These are phyloP conservation scores for Bhutanitis thaidina DNA, from an alignment of 2,888 invertebrate genomes.

Conservation along the genomic window DNA sequence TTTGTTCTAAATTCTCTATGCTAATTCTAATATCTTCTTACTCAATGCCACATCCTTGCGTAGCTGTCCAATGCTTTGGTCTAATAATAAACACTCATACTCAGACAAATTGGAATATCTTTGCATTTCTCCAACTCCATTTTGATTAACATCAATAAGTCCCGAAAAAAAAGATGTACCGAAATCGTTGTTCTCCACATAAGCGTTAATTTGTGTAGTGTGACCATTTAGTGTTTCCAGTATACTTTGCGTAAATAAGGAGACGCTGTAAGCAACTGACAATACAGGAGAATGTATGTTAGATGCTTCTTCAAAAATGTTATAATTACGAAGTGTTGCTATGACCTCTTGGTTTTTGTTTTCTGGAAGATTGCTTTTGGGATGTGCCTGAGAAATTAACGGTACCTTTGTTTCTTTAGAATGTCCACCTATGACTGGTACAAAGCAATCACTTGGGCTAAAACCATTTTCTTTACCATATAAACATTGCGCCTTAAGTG, in stretches of 20 bases:
- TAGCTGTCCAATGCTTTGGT: slow-evolving; percentile 44
- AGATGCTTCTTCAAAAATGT: slow-evolving; percentile 76
- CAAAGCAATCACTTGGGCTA: slow-evolving; percentile 82
- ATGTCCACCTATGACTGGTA: slow-evolving; percentile 90
- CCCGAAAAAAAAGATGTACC: slow-evolving; percentile 59
- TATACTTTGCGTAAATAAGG: slow-evolving; percentile 78
- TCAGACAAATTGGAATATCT: slow-evolving; percentile 41
- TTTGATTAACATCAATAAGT: slow-evolving; percentile 38
- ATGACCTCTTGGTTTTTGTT: slow-evolving; percentile 56
- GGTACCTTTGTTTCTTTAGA: slow-evolving; percentile 87
- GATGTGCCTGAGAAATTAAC: slow-evolving; percentile 85
- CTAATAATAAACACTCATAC: slow-evolving; percentile 50
- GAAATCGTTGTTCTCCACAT: slow-evolving; percentile 59
- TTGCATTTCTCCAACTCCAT: slow-evolving; percentile 50
- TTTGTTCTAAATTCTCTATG: background rate
- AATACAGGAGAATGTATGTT: slow-evolving; percentile 82
- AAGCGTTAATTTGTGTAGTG: slow-evolving; percentile 42
- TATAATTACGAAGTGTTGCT: slow-evolving; percentile 66
- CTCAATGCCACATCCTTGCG: slow-evolving; percentile 49
- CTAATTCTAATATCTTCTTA: slow-evolving; percentile 48
- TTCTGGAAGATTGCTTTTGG: slow-evolving; percentile 67
- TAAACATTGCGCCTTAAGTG: slow-evolving; percentile 87
- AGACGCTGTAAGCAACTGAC: slow-evolving; percentile 83
- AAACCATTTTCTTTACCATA: slow-evolving; percentile 83
- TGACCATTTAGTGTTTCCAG: slow-evolving; percentile 66